phyloP scores from a whole-genome alignment of 37 sponge, comb jelly and placozoan species.

The Halichondria panicea region DNA sequence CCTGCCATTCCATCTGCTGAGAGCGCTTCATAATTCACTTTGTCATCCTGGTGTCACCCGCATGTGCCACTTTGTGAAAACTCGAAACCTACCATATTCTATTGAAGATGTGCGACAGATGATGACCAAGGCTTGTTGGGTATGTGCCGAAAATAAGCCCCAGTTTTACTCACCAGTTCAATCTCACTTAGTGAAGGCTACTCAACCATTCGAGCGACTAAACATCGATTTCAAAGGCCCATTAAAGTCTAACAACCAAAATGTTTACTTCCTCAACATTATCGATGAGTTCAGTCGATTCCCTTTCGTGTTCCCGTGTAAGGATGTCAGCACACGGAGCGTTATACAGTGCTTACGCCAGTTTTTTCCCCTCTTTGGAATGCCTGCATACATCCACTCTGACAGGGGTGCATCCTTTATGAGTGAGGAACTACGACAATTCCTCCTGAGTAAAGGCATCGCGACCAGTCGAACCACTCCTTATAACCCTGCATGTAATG shows the following conservation, averaged over 20 bases:
- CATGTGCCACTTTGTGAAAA: background rate
- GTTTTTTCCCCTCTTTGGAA: background rate
- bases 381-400: slow-evolving; percentile 13
- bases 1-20: slow-evolving; percentile 1
- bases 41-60: background rate
- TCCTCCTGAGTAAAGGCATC: background rate
- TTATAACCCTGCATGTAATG: slow-evolving; percentile 7
- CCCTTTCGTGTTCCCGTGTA: slow-evolving; percentile 1
- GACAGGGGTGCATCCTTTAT: slow-evolving; percentile 7
- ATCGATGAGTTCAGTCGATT: background rate
- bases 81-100: slow-evolving; percentile 5
- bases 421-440: background rate
- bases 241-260: background rate
- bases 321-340: no score
- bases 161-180: background rate
- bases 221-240: slow-evolving; percentile 17
- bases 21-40: background rate
- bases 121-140: background rate
- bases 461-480: background rate
- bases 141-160: slow-evolving; percentile 3
- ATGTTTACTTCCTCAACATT: slow-evolving; percentile 4
- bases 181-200: background rate
- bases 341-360: slow-evolving; percentile 1
- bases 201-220: background rate
- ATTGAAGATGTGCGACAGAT: background rate